Evolutionary conservation across 2,888 invertebrate species (phyloP).

Genomic region (Anagyrus pseudococci): DNA sequence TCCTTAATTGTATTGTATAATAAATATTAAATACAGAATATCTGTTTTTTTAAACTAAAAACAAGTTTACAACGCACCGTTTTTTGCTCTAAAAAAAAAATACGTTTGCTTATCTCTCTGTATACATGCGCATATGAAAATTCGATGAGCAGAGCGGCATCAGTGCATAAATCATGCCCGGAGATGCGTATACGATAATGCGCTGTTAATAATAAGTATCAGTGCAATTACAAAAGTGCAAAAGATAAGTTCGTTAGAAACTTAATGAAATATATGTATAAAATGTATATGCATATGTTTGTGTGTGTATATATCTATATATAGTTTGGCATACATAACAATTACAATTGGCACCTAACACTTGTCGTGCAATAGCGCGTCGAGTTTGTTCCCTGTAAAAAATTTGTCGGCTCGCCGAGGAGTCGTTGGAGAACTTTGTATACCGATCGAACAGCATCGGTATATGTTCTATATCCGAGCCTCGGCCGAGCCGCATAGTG

Average conservation of each 20-base stretch:
- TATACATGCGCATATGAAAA: too few relatives aligned
- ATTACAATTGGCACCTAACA: conserved; percentile 31
- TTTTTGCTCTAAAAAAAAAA: conserved; percentile 16
- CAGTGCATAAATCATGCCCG: too few relatives aligned
- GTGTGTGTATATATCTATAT: too few relatives aligned
- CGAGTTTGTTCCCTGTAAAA: too few relatives aligned
- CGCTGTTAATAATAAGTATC: background rate
- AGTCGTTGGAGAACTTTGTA: too few relatives aligned
- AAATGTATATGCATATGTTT: conserved; percentile 8
- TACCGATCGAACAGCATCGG: background rate
- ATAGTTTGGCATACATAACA: conserved; percentile 36
- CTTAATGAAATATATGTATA: conserved; percentile 22
- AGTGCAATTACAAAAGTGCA: conserved; percentile 4
- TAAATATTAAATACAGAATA: conserved; percentile 37
- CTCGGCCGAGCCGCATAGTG: conserved; percentile 8
- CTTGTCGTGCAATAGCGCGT: background rate
- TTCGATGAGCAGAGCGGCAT: too few relatives aligned
- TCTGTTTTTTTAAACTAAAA: conserved; percentile 31
- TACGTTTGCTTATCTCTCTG: background rate
- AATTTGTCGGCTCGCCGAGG: too few relatives aligned
- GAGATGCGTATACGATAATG: background rate
- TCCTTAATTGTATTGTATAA: conserved; percentile 24
- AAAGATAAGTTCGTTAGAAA: conserved; percentile 14
- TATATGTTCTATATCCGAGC: background rate
- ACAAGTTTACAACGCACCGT: conserved; percentile 31